These are phyloP conservation scores for Diabrotica undecimpunctata DNA, from an alignment of 1,140 invertebrate species.

Conservation along the genomic window DNA sequence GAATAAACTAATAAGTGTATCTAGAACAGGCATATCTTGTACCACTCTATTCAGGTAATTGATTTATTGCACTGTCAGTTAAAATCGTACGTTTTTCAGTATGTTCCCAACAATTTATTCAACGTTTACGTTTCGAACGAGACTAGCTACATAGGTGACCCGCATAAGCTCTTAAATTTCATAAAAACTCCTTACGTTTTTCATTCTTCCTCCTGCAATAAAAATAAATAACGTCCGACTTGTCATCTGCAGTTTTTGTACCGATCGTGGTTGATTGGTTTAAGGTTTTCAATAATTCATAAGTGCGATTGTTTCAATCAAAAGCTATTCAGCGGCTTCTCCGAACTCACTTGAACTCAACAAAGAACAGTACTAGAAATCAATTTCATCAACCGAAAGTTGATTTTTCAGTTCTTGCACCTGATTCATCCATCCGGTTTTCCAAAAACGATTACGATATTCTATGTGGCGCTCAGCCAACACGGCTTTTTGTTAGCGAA, in stretches of 20 bases:
- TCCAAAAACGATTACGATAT: background rate
- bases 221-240: background rate
- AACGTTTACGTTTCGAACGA: too few species aligned
- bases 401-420: background rate
- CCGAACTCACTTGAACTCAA: background rate
- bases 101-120: too few species aligned
- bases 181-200: background rate
- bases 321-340: background rate
- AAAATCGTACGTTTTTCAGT: too few species aligned
- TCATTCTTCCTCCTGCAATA: background rate
- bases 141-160: too few species aligned
- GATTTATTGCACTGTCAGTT: too few species aligned
- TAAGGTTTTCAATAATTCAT: slow-evolving; percentile 1
- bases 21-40: too few species aligned
- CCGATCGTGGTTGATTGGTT: background rate
- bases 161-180: too few species aligned
- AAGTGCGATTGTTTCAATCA: background rate
- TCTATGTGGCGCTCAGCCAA: background rate
- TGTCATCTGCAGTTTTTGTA: background rate
- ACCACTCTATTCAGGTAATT: too few species aligned
- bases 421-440: background rate
- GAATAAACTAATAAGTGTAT: too few species aligned
- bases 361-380: background rate
- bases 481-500: background rate
- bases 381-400: background rate